Percentiles rank a stretch among this genome's conserved stretches.
phyloP scores from a whole-genome alignment of 2,888 invertebrate genomes.

The Trachelus iudaicus region DNA sequence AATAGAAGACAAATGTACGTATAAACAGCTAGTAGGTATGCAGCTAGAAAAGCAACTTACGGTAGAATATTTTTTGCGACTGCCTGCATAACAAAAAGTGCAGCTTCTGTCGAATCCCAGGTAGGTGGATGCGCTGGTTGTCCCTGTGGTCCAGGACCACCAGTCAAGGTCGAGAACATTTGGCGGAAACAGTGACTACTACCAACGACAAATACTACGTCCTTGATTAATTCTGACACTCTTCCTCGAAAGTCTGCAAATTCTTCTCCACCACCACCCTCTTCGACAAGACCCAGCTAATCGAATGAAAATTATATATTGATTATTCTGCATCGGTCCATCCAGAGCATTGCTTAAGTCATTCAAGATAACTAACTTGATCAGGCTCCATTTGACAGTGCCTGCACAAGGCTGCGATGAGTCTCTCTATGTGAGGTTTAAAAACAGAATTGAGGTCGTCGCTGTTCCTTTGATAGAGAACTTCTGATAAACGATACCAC shows the following conservation, averaged over 20 bases:
- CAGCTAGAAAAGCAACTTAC: slow-evolving; percentile 70
- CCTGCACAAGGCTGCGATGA: slow-evolving; percentile 88
- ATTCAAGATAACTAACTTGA: slow-evolving; percentile 70
- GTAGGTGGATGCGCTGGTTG: slow-evolving; percentile 72
- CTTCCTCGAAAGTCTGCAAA: slow-evolving; percentile 85
- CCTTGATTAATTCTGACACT: slow-evolving; percentile 93
- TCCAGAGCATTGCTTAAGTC: not conserved
- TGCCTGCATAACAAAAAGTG: slow-evolving; percentile 94
- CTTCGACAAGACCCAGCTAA: slow-evolving; percentile 59
- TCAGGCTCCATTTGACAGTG: slow-evolving; percentile 98
- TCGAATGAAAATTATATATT: not conserved
- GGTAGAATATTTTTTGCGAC: slow-evolving; percentile 95
- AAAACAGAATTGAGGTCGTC: slow-evolving; percentile 85
- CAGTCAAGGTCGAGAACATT: slow-evolving; percentile 81
- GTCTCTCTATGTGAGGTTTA: slow-evolving; percentile 88
- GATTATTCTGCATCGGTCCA: not conserved
- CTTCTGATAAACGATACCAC: slow-evolving; percentile 96
- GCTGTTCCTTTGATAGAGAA: slow-evolving; percentile 88
- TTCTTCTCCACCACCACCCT: slow-evolving; percentile 71
- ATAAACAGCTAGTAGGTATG: not conserved
- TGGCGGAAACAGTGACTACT: slow-evolving; percentile 92
- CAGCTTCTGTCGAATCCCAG: slow-evolving; percentile 95
- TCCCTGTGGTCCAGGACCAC: slow-evolving; percentile 48
- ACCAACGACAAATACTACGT: slow-evolving; percentile 96
- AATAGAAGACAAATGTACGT: not conserved